phyloP scores from a whole-genome alignment of 2,797 vertebrate genomes.

The Acanthiza pusilla region DNA sequence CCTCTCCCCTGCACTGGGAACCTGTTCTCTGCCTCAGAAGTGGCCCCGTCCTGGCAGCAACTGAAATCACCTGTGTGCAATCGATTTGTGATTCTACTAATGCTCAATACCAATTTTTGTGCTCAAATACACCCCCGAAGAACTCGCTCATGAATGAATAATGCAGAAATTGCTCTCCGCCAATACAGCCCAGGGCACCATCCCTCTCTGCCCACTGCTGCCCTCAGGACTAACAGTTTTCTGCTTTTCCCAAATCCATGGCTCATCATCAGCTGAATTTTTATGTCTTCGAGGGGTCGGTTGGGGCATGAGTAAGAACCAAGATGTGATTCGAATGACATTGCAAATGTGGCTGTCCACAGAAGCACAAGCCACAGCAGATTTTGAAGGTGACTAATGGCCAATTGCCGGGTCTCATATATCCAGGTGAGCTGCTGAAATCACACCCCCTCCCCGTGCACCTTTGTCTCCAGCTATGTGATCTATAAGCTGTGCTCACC shows the following conservation, averaged over 20 bases:
- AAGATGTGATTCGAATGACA: background rate
- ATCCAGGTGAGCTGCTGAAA: conserved; percentile 6
- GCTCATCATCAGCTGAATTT: background rate
- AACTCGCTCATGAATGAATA: background rate
- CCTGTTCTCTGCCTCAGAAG: background rate
- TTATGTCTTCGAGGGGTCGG: background rate
- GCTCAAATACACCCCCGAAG: background rate
- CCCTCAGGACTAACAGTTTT: background rate
- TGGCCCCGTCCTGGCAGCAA: background rate
- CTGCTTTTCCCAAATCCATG: background rate
- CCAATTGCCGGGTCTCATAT: background rate
- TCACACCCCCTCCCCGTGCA: background rate
- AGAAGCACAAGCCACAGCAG: background rate
- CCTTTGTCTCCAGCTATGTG: background rate
- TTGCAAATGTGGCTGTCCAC: background rate
- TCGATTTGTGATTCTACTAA: background rate
- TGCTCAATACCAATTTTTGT: background rate
- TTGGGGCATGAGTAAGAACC: background rate
- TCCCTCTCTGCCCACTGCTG: background rate
- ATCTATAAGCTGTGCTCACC: background rate
- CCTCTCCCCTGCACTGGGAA: background rate
- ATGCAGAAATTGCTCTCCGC: background rate
- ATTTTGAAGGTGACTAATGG: background rate
- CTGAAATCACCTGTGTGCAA: background rate
- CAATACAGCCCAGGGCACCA: background rate